Base-by-base conservation (phyloP, 2,888 invertebrate genomes). In the Ochropleura leucogaster region DNA sequence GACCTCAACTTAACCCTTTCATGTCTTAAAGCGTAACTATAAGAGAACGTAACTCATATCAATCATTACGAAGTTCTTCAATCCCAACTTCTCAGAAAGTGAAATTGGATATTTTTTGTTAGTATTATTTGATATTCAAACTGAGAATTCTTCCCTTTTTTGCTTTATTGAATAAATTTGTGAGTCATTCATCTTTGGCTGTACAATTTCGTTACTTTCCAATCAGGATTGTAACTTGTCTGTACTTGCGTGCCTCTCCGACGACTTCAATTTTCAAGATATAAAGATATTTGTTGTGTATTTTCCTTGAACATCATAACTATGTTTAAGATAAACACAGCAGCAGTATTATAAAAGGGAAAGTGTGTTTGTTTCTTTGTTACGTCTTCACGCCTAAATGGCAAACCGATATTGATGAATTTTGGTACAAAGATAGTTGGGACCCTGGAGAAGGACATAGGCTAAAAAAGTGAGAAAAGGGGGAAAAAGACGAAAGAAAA, bases 131-230 rank as follows among this genome's bases (percentile, higher is more conserved):
- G 74, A 71, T 76, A 83, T 68, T 44, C 69, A 62, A 74, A 67
- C 68, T 14, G 47, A 14, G 42, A 72, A 70, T 72, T 80, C 57
- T 47, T 60, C 51, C 14, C 57, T 51, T 65, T 63, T 68, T 65
- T 62, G 53, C 69, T 66, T 85, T 76, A 81, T 76, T 77, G 71
- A 83, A 80, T 85, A 74, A 72, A 76, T 82, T 77, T 80, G 66
- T 63, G 63, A 70, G 69, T 68, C 63, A 68, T 71, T 80, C 80
- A 84, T 80, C 59, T 84, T 47, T 46, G 42, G 40, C 62, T 18
- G 68, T 63, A 51, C 68, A 71, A 85, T 68, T 62, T 74, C 63
- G 66, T 85, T 85, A 71, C 72, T 68, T 82, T 42, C 55, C 65
- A 77, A 83, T 79, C 83, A 71, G 60, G 51, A 44, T 49, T 63